Evolutionary conservation across 2,888 invertebrate genomes (phyloP), one percentile per base, ranked within the genome.

Genomic region (Timema cristinae): DNA sequence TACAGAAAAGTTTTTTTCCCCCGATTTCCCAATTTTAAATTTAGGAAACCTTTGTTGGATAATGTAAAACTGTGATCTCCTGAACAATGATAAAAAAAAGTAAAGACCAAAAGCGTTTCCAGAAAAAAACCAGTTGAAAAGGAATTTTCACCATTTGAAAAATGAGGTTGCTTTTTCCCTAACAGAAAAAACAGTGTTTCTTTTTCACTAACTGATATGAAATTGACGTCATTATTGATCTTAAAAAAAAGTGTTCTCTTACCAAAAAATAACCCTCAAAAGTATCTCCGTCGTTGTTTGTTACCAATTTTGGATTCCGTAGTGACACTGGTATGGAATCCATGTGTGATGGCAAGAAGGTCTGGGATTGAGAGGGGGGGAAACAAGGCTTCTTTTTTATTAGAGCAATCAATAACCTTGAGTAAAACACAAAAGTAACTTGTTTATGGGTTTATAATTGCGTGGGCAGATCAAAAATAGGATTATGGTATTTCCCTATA

Each of bases 221-320:
- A 69, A 72, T 73, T 67, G 71, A 67, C 11, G 49, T 75, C 15
- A 68, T 76, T 32, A 75, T 79, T 73, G 78, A 79, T 73, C 73
- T 79, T 68, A 77, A 80, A 75, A 77, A 79, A 75, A 79, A 78
- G n/a, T 69, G 78, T 63, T 76, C 76, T 59, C 73, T 77, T 61
- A 79, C 78, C 48, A 78, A 76, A 67, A 75, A 79, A 69, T 78
- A 16, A 7, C 61, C 7, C 78, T 75, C 75, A 13, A 74, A 77
- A 63, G 78, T 79, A 75, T 68, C 74, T 13, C 75, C 78, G 48
- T 77, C 79, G 72, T 74, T 78, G 15, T 77, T 76, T 51, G 74
- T 73, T 50, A 78, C 77, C 72, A 78, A 78, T 78, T 32, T 75
- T 61, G 9, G 76, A 15, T 67, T 79, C 67, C 77, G 78, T 71